Conservation (phyloP, 2,113 vertebrate genomes). For the Malurus elegans region DNA sequence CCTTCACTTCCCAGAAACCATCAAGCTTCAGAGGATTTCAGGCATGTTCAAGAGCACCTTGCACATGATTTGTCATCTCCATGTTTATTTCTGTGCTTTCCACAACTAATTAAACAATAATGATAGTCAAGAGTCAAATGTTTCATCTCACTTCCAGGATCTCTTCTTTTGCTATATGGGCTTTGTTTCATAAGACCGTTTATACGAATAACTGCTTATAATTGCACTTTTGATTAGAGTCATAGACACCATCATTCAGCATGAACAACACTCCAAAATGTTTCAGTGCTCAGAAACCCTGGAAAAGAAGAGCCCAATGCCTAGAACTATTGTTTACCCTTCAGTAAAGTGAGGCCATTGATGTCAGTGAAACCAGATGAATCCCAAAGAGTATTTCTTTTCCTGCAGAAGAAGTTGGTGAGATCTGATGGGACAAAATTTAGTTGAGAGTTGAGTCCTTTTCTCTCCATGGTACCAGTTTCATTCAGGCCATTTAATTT, state of each 20-base stretch:
- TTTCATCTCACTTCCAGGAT: neutral
- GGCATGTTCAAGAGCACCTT: neutral
- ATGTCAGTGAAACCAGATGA: neutral
- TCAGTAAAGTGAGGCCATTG: neutral
- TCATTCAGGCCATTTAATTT: neutral
- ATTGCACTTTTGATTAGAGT: neutral
- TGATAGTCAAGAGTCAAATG: neutral
- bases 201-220: neutral
- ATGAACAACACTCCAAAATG: neutral
- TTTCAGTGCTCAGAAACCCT: neutral
- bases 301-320: neutral
- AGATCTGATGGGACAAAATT: neutral
- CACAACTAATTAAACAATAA: neutral
- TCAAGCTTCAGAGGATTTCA: neutral
- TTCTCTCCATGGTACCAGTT: rapidly evolving
- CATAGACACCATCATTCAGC: neutral
- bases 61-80: neutral
- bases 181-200: neutral
- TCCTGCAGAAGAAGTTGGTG: neutral
- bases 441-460: neutral
- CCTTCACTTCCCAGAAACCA: neutral
- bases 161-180: neutral
- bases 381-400: neutral
- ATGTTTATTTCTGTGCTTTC: neutral
- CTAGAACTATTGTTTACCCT: neutral